Conservation (phyloP, 1,140 invertebrate species). For the Heliconius nattereri region DNA sequence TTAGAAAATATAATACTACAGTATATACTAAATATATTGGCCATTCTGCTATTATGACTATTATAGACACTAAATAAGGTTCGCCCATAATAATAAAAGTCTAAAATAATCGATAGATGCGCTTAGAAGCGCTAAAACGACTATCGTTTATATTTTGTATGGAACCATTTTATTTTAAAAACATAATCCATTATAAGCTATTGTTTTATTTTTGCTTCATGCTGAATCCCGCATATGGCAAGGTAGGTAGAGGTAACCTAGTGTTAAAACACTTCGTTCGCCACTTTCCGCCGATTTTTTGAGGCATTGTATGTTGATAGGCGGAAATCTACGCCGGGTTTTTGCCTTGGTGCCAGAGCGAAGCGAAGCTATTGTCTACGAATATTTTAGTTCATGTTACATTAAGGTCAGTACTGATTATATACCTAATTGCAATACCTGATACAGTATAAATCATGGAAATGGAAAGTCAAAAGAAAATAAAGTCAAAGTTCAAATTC, state of each 20-base stretch:
- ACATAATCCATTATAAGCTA: background rate
- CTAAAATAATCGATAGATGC: background rate
- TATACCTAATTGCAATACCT: background rate
- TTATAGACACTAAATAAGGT: background rate
- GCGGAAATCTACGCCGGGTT: too few species aligned
- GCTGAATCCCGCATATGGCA: too few species aligned
- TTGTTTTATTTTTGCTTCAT: background rate
- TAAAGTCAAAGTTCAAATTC: background rate
- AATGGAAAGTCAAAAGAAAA: background rate
- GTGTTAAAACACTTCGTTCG: too few species aligned
- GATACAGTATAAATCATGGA: background rate
- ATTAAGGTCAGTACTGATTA: background rate
- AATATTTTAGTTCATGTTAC: background rate
- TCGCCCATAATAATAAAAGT: background rate
- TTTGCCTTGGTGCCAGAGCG: too few species aligned
- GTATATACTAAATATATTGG: background rate
- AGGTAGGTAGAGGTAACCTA: too few species aligned
- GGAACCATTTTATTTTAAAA: background rate
- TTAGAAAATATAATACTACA: background rate
- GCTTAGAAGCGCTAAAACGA: constrained; percentile 6
- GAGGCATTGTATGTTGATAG: too few species aligned
- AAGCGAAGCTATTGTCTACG: too few species aligned
- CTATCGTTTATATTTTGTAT: background rate
- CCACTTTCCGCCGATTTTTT: too few species aligned
- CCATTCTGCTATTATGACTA: background rate